Conservation (phyloP, 1,140 invertebrate genomes). For the Geopemphigus sp. region DNA sequence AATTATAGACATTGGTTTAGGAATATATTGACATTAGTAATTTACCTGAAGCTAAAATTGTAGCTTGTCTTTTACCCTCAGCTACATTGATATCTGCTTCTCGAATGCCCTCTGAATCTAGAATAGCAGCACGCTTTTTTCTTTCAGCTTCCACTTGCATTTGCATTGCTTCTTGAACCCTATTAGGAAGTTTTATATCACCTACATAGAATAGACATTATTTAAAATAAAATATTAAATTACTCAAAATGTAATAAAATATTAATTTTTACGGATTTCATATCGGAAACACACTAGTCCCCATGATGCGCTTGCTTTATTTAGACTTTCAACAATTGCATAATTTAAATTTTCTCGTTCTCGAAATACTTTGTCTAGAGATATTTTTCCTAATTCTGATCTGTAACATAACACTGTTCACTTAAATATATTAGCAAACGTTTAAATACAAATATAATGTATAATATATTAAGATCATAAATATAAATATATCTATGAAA, state of each 20-base stretch:
- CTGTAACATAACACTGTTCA: conserved; percentile 55
- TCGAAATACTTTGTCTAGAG: conserved; percentile 94
- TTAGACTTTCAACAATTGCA: conserved; percentile 94
- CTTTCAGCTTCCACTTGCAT: conserved; percentile 99
- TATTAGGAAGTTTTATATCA: conserved; percentile 86
- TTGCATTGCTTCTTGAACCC: conserved; percentile 99
- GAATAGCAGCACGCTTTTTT: conserved; percentile 91
- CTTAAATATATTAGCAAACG: background rate
- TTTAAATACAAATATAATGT: background rate
- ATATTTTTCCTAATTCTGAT: conserved; percentile 97
- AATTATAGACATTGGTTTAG: background rate
- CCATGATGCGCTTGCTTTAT: conserved; percentile 97
- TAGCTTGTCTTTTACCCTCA: conserved; percentile 86
- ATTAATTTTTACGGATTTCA: conserved; percentile 83
- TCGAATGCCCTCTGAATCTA: conserved; percentile 93
- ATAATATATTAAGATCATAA: too few species aligned
- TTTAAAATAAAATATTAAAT: background rate
- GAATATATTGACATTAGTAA: background rate
- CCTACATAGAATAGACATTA: conserved; percentile 59
- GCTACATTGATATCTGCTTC: conserved; percentile 97
- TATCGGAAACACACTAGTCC: conserved; percentile 96
- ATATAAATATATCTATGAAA: too few species aligned
- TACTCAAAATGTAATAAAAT: background rate
- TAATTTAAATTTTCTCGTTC: conserved; percentile 95
- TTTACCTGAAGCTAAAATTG: conserved; percentile 88